These are phyloP conservation scores for Drosophila fungiperda DNA, from an alignment of 2,888 invertebrate genomes.

Conservation along the genomic window DNA sequence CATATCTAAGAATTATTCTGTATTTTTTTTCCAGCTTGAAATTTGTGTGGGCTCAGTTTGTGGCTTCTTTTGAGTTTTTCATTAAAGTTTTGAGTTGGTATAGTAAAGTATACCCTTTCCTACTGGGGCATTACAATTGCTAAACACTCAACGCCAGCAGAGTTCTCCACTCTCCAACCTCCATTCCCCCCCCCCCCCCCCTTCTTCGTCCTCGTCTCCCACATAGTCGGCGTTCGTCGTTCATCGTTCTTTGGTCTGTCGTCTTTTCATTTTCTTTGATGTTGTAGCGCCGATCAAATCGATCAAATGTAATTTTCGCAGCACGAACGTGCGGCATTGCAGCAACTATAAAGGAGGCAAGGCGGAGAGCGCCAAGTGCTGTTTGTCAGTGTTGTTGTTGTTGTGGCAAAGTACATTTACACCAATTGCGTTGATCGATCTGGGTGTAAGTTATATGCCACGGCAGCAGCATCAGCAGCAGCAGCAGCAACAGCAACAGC, in stretches of 20 bases:
- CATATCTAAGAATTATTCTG: no score
- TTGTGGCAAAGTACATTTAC: constrained; percentile 79
- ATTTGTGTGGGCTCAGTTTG: neutral
- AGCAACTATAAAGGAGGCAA: constrained; percentile 14
- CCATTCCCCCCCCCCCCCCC: neutral
- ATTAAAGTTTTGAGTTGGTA: constrained; percentile 10
- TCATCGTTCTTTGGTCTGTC: constrained; percentile 53
- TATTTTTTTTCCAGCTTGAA: neutral
- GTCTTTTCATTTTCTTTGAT: constrained; percentile 83
- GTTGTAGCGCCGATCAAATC: constrained; percentile 85
- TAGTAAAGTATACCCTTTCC: constrained; percentile 35
- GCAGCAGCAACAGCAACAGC: constrained; percentile 34
- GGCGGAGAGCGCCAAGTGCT: constrained; percentile 74
- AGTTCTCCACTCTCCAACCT: constrained; percentile 8
- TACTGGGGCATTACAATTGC: constrained; percentile 43
- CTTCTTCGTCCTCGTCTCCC: neutral
- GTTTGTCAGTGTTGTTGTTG: constrained; percentile 49
- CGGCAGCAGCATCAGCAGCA: constrained; percentile 23
- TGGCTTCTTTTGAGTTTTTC: neutral
- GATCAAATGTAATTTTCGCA: constrained; percentile 84
- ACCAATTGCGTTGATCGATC: constrained; percentile 83
- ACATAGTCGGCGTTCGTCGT: constrained; percentile 47
- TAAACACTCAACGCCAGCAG: constrained; percentile 55
- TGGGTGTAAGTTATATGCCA: constrained; percentile 80
- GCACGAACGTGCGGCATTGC: constrained; percentile 78